These are phyloP conservation scores for Stenichneumon culpator DNA, from an alignment of 2,888 invertebrate genomes.

Conservation along the genomic window DNA sequence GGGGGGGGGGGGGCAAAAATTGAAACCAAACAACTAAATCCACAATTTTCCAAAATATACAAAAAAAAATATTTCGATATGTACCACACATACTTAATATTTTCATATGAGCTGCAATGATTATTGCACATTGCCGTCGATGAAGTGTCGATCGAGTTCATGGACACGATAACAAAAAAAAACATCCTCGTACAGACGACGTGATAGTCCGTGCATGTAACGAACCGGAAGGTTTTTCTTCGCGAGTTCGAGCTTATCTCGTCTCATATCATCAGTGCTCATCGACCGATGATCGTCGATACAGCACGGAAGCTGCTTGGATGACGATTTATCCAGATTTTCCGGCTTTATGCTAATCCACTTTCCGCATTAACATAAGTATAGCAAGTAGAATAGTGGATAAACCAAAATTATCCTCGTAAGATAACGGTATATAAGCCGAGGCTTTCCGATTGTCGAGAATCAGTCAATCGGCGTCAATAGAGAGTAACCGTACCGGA, in stretches of 20 bases:
- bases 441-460: not conserved
- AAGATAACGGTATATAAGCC: constrained; percentile 39
- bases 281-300: constrained; percentile 5
- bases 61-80: too few relatives aligned
- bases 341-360: not conserved
- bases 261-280: not conserved
- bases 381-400: not conserved
- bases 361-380: constrained; percentile 7
- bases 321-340: not conserved
- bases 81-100: too few relatives aligned
- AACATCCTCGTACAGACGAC: not conserved
- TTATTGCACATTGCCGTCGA: not conserved
- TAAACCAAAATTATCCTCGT: constrained; percentile 21
- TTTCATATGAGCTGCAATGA: not conserved
- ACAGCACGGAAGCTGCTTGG: not conserved
- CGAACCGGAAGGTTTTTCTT: not conserved
- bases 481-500: constrained; percentile 4
- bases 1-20: too few relatives aligned
- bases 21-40: too few relatives aligned
- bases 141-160: not conserved
- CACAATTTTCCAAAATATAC: too few relatives aligned
- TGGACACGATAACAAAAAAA: not conserved
- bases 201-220: not conserved
- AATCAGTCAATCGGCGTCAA: constrained; percentile 34
- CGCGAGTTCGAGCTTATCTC: not conserved